Conservation (phyloP, 2,888 invertebrate genomes). For the Epistrophe grossulariae region DNA sequence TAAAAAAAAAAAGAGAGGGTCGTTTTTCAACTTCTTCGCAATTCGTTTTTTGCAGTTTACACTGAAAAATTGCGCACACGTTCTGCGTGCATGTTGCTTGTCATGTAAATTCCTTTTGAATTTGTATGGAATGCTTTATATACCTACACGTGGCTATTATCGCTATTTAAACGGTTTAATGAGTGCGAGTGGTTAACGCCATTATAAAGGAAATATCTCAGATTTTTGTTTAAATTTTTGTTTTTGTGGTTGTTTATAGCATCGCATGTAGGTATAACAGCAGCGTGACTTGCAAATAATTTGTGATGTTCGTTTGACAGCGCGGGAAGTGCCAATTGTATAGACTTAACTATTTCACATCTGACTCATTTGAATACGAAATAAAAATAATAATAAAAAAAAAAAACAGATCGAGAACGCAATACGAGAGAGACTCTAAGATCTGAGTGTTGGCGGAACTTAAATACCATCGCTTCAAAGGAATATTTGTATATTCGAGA, state of each 20-base stretch:
- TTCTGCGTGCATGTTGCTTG: slow-evolving; percentile 49
- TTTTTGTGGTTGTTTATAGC: background rate
- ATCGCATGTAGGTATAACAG: too few species aligned
- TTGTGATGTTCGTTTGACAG: slow-evolving; percentile 43
- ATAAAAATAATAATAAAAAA: background rate
- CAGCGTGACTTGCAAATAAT: slow-evolving; percentile 11
- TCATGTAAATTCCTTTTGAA: slow-evolving; percentile 61
- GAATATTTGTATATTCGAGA: too few species aligned
- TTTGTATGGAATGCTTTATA: slow-evolving; percentile 49
- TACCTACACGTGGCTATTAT: slow-evolving; percentile 63
- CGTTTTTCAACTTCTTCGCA: background rate
- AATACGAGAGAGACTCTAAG: background rate
- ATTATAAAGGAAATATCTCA: slow-evolving; percentile 37
- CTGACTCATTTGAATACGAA: slow-evolving; percentile 38
- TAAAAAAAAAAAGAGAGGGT: background rate
- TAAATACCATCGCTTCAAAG: background rate
- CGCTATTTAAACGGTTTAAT: slow-evolving; percentile 62
- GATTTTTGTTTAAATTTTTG: background rate
- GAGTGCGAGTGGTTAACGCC: slow-evolving; percentile 65
- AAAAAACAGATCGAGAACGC: background rate
- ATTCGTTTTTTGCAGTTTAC: background rate
- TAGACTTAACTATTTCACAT: slow-evolving; percentile 5
- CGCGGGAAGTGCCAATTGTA: slow-evolving; percentile 46
- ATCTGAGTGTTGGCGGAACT: background rate
- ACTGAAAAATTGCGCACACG: slow-evolving; percentile 26